Evolutionary conservation across 2,113 vertebrate species (phyloP).

Genomic region (Erythrolamprus reginae): DNA sequence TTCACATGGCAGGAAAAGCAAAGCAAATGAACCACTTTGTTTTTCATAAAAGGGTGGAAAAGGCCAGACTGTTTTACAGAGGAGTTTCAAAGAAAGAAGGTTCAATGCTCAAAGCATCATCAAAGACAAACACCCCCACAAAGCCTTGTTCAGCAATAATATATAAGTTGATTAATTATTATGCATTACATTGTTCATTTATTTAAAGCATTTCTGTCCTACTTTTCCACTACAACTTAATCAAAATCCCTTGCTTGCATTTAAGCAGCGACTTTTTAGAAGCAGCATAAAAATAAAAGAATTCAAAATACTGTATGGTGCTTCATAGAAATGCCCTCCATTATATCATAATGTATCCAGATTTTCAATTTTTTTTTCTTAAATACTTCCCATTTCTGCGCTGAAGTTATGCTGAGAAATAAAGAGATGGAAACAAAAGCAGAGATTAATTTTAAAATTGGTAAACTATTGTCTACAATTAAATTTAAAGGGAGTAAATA

Average conservation of each 20-base stretch:
- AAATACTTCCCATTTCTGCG: not conserved
- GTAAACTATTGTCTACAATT: not conserved
- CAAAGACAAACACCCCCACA: not conserved
- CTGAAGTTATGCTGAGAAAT: not conserved
- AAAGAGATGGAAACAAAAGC: not conserved
- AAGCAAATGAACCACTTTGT: not conserved
- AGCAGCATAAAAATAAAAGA: not conserved
- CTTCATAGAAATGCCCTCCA: not conserved
- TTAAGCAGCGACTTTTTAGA: not conserved
- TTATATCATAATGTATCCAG: not conserved
- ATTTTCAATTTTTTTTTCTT: not conserved
- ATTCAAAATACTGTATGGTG: not conserved
- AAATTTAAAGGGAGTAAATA: not conserved
- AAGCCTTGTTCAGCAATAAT: not conserved
- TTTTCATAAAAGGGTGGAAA: not conserved
- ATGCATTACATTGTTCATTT: not conserved
- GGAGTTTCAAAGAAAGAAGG: not conserved
- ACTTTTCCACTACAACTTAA: not conserved
- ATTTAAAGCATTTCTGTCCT: not conserved
- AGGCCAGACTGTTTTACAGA: not conserved
- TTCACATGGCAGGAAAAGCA: not conserved
- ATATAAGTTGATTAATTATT: not conserved
- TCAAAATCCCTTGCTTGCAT: not conserved
- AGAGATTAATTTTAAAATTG: not conserved
- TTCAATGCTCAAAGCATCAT: not conserved